Evolutionary conservation across 2,113 vertebrate species (phyloP), one percentile per base, ranked within the genome.

Genomic region (Columba livia): DNA sequence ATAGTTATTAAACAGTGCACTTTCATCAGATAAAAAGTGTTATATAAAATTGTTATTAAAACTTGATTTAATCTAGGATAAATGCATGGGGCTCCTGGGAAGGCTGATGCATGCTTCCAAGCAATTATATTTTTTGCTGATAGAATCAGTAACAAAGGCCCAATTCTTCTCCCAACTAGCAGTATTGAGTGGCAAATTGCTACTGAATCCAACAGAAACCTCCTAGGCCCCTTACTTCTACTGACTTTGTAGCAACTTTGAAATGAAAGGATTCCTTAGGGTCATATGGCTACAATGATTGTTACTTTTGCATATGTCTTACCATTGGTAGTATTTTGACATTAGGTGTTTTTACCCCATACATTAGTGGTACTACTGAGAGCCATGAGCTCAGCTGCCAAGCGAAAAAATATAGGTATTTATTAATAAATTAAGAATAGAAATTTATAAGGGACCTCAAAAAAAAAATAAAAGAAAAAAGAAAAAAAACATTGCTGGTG

Each of bases 331-430:
- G 50, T 25, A 11, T 26, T 48, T n/a, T 14, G 20, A 26, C 7
- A 32, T 32, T 10, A 71, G n/a, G 17, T 1, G 1, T 1, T 6
- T 78, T 78, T 84, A 34, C 67, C 10, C 1, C 4, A 8, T 54
- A 28, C 9, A 2, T 54, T 36, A 38, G 28, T 31, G 58, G 32
- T 21, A 71, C 38, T 69, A 20, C 56, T 62, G 50, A 75, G 21
- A 61, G 10, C 9, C 36, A 26, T 38, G 54, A 85, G 19, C 34
- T 62, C 28, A 64, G 14, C 40, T 79, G 48, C 48, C 51, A 74
- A 74, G 19, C 18, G 23, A 28, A 69, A 75, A 60, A 34, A 28
- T n/a, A 25, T 2, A 51, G 11, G 7, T 50, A 56, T 69, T 53
- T 67, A 20, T 48, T 2, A 62, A 25, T 47, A 72, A 48, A 71